These are phyloP conservation scores for Sisyra nigra DNA, from an alignment of 2,888 invertebrate genomes.

Conservation along the genomic window DNA sequence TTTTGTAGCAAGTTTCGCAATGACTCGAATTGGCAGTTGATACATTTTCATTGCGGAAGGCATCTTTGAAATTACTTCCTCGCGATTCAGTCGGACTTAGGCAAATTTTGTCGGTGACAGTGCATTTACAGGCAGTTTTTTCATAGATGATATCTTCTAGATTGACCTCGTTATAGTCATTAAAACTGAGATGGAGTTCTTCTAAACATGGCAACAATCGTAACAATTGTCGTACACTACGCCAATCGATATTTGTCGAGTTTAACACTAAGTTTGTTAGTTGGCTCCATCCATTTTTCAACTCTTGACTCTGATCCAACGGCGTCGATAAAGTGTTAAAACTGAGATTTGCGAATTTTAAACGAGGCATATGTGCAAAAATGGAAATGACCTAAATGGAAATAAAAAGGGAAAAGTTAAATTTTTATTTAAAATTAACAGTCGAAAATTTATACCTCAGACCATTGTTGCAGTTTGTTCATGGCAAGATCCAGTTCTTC, in stretches of 20 bases:
- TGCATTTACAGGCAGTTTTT: conserved; percentile 4
- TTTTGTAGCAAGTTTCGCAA: conserved; percentile 6
- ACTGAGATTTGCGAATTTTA: conserved; percentile 83
- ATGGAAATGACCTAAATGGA: conserved; percentile 62
- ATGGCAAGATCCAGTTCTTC: conserved; percentile 88
- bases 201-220: conserved; percentile 63
- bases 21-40: too few species aligned
- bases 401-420: conserved; percentile 10
- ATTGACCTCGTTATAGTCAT: conserved; percentile 66
- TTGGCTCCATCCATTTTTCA: conserved; percentile 33
- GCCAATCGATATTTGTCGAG: conserved; percentile 76
- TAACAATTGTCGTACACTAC: conserved; percentile 59
- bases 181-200: conserved; percentile 85
- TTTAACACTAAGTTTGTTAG: conserved; percentile 71
- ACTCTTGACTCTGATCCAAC: conserved; percentile 27
- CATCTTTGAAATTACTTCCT: too few species aligned
- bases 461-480: conserved; percentile 79
- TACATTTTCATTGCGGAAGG: too few species aligned
- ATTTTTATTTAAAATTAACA: neutral
- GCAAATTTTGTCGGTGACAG: too few species aligned
- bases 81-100: too few species aligned
- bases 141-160: conserved; percentile 31
- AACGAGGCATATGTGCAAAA: conserved; percentile 70
- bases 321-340: conserved; percentile 70
- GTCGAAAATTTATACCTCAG: conserved; percentile 44